Percentiles rank a stretch among this genome's conserved stretches.
Evolutionary conservation across 2,797 vertebrate species (phyloP).

Genomic region (Anomalospiza imberbis): DNA sequence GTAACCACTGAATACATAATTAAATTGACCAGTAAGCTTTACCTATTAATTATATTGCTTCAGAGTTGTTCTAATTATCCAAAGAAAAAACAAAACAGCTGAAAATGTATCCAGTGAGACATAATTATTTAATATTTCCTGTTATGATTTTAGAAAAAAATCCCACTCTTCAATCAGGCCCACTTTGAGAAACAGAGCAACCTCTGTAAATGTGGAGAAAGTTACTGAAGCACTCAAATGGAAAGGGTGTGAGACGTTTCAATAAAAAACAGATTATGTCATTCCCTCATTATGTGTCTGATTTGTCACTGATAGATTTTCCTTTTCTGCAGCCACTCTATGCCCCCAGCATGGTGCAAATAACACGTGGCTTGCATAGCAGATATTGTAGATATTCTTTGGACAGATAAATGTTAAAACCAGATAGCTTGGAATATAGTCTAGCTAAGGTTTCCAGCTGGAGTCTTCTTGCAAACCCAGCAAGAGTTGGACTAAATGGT

Average conservation of each 20-base stretch:
- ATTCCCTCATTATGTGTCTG: not conserved
- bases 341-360: not conserved
- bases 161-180: not conserved
- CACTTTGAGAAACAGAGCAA: not conserved
- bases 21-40: not conserved
- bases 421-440: not conserved
- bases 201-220: not conserved
- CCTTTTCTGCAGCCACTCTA: not conserved
- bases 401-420: slow-evolving; percentile 12
- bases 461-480: not conserved
- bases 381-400: not conserved
- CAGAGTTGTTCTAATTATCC: not conserved
- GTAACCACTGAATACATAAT: not conserved
- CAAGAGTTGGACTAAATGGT: not conserved
- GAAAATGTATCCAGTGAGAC: not conserved
- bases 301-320: slow-evolving; percentile 15
- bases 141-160: not conserved
- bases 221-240: not conserved
- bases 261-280: not conserved
- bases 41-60: not conserved
- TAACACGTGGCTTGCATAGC: not conserved
- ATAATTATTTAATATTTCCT: not conserved
- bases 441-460: not conserved
- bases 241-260: not conserved
- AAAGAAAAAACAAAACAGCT: not conserved